A percentile compares a stretch with the other conserved stretches of the same genome.
Evolutionary conservation across 2,113 vertebrate species (phyloP).

Genomic region (Zosterops pallidus): DNA sequence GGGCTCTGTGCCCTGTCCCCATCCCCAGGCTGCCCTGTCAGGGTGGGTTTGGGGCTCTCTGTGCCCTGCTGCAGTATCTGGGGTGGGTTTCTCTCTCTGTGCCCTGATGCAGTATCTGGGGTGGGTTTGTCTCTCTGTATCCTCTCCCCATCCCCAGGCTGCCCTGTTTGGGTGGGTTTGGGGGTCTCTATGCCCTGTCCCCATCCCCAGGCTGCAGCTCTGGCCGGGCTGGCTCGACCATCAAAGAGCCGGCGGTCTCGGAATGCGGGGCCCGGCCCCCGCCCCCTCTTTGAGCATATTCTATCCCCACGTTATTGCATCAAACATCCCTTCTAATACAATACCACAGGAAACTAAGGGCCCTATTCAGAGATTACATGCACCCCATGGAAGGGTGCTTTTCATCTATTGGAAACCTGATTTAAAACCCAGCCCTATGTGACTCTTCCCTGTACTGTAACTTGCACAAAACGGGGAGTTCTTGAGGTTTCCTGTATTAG

Average conservation of each 20-base stretch:
- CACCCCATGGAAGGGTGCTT: constrained; percentile 46
- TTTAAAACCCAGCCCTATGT: constrained; percentile 28
- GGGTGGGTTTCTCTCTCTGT: too few relatives aligned
- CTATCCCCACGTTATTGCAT: constrained; percentile 19
- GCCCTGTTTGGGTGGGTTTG: neutral
- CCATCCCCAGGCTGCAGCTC: neutral
- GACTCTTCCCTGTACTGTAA: constrained; percentile 43
- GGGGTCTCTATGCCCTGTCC: neutral
- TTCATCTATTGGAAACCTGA: constrained; percentile 48
- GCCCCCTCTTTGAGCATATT: constrained; percentile 31
- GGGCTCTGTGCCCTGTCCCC: too few relatives aligned
- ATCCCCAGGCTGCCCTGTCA: too few relatives aligned
- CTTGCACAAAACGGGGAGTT: constrained; percentile 37
- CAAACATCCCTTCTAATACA: neutral
- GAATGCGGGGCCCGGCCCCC: neutral
- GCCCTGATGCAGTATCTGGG: too few relatives aligned
- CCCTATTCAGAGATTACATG: constrained; percentile 50
- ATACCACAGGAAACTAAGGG: constrained; percentile 35
- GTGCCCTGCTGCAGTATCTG: too few relatives aligned
- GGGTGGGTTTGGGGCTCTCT: too few relatives aligned
- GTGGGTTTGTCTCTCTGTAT: too few relatives aligned
- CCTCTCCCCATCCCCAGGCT: neutral
- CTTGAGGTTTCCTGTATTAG: constrained; percentile 34
- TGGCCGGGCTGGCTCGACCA: neutral
- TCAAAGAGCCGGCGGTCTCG: neutral